Evolutionary conservation across 2,113 vertebrate species (phyloP), one percentile per base, ranked within the genome.

Genomic region (Propithecus coquereli): DNA sequence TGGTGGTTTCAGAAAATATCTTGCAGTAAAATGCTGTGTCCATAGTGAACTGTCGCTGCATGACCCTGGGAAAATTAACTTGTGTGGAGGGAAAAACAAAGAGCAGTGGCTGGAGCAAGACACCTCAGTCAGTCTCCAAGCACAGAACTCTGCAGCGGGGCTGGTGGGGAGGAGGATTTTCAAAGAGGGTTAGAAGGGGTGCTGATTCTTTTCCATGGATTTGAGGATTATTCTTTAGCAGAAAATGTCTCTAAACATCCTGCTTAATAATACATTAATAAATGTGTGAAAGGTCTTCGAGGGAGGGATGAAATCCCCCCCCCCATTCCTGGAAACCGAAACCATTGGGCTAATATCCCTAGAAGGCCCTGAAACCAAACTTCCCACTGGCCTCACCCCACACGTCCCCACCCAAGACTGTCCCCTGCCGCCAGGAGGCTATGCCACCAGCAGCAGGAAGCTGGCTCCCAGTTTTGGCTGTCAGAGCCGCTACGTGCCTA

Each of bases 11-110:
- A 92, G 97, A 98, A 98, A 97, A 89, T 32, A 95, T 17, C 94
- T 96, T 96, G 87, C 83, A 73, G 96, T 90, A 94, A 97, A 98
- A 96, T 76, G 61, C 59, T 77, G 96, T 97, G 96, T 96, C 95
- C 87, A 87, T 97, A 97, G 95, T 97, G 97, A 98, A 94, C 59
- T 25, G 95, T 87, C 43, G 0, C 96, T 59, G 43, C 84, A 90
- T 93, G 83, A 97, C 95, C 95, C 97, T 97, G 94, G 97, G 96
- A 98, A 98, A 97, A 95, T 82, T 87, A 95, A 97, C 81, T 95
- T 90, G 68, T 52, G 83, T 25, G 22, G 91, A 96, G 63, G 25
- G 52, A 65, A 87, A 97, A 87, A 97, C 90, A 97, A 97, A 97
- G 70, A 70, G 57, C 16, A 23, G 1, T 2, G 54, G 89, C 45